A percentile compares a stretch with the other conserved stretches of the same genome.
phyloP scores from a whole-genome alignment of 2,888 invertebrate species.

The Byasa hedistus region DNA sequence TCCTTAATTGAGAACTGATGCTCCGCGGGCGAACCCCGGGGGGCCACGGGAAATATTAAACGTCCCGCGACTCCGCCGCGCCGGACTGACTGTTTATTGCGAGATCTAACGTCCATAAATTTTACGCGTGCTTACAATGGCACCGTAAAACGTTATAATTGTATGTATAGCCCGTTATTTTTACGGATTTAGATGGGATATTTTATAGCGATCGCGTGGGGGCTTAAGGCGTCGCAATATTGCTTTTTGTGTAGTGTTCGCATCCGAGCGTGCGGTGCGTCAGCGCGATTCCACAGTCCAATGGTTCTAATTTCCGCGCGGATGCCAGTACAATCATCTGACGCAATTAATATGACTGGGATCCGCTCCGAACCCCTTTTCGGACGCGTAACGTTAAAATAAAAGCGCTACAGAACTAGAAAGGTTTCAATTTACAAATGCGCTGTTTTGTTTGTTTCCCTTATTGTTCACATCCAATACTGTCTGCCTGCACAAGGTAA shows the following conservation, averaged over 20 bases:
- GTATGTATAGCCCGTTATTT: slow-evolving; percentile 64
- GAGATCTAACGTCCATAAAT: slow-evolving; percentile 69
- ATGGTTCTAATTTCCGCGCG: slow-evolving; percentile 62
- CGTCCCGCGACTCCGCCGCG: slow-evolving; percentile 48
- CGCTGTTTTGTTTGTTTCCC: slow-evolving; percentile 18
- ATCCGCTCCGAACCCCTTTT: slow-evolving; percentile 45
- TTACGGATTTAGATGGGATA: slow-evolving; percentile 57
- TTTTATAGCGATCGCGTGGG: slow-evolving; percentile 42
- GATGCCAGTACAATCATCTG: slow-evolving; percentile 55
- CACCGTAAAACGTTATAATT: slow-evolving; percentile 72
- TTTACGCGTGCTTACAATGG: slow-evolving; percentile 70
- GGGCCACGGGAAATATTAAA: slow-evolving; percentile 57
- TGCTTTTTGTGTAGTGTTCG: slow-evolving; percentile 38
- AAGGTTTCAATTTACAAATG: slow-evolving; percentile 31
- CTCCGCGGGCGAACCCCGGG: slow-evolving; percentile 44
- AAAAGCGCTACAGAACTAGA: slow-evolving; percentile 24
- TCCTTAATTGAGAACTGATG: slow-evolving; percentile 66
- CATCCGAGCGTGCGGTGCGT: slow-evolving; percentile 16
- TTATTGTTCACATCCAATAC: slow-evolving; percentile 2
- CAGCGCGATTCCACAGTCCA: slow-evolving; percentile 38
- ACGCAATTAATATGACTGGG: slow-evolving; percentile 58
- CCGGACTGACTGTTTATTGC: slow-evolving; percentile 68
- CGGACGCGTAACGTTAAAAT: slow-evolving; percentile 32
- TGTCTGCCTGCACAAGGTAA: background rate
- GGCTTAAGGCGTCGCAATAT: slow-evolving; percentile 43